Conservation (phyloP, 2,888 invertebrate species). For the Nudaria mundana region DNA sequence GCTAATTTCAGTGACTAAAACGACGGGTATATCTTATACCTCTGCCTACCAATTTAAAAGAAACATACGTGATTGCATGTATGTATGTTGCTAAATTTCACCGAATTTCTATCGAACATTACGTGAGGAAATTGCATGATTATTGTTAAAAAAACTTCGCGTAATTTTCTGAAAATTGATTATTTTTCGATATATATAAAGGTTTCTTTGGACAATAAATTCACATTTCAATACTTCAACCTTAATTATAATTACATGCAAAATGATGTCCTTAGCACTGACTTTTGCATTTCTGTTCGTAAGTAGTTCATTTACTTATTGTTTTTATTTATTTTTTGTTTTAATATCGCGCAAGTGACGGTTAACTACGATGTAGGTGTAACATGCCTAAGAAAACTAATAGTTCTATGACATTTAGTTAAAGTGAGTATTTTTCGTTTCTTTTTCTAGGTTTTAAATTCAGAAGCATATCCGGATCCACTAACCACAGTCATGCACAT, state of each 20-base stretch:
- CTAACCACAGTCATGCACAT: slow-evolving; percentile 47
- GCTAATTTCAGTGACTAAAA: too few relatives aligned
- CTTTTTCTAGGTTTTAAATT: slow-evolving; percentile 29
- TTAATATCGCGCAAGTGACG: too few relatives aligned
- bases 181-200: slow-evolving; percentile 21
- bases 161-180: slow-evolving; percentile 30
- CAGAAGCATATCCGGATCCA: slow-evolving; percentile 35
- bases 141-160: background rate
- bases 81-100: background rate
- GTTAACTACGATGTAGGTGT: too few relatives aligned
- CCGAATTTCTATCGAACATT: background rate
- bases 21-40: too few relatives aligned
- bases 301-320: background rate
- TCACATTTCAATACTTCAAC: background rate
- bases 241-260: background rate
- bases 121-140: slow-evolving; percentile 9
- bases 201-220: background rate
- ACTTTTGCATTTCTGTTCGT: slow-evolving; percentile 16
- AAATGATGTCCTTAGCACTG: slow-evolving; percentile 19
- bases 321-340: background rate
- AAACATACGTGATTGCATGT: too few relatives aligned
- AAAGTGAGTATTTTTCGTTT: background rate
- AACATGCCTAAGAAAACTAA: too few relatives aligned
- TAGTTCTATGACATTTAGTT: too few relatives aligned
- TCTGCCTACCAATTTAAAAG: background rate